Base-by-base conservation (phyloP, 2,888 invertebrate genomes). In the Polyploca ridens region DNA sequence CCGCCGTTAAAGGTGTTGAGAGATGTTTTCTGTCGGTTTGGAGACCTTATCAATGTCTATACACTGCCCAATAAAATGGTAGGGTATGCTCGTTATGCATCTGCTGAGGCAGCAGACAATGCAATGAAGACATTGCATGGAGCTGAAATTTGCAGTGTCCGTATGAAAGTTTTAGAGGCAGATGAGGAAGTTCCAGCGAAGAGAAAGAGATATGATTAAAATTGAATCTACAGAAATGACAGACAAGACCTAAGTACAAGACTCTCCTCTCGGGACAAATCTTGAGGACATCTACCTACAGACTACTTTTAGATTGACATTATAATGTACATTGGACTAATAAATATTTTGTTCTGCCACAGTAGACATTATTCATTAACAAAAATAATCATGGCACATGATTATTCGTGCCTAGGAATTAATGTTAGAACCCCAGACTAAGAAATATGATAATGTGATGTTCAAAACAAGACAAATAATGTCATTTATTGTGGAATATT, bases 21-120 rank as follows among this genome's bases (percentile, higher is more conserved):
- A 78, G 98, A 99, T 87, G 96, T 98, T 27, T 99, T 99, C 87
- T 97, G 97, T 77, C 96, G 98, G 79, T 99, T 99, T 91, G 98
- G 98, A 7, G 96, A 97, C 84, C 94, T 99, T 11, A 98, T 98
- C 66, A 98, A 98, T 87, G 97, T 98, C 3, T 98, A 98, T 84
- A 96, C 98, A 86, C 91, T 99, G 74, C 96, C 96, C 62, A 97
- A 98, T 83, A 97, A 98, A 84, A 98, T 98, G 81, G 98, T 98
- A 88, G 99, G 99, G 0, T 99, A 98, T 90, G 98, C 98, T 7
- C 97, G 98, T 80, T 99, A 97, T 90, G 96, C 98, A 4, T 95
- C 94, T 62, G 95, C 94, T 63, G 95, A 96, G 54, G 96, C 97
- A 69, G 98, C 98, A 0, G 95, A 96, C 73, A 94, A 95, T 76